phyloP scores from a whole-genome alignment of 64 coral and sea anemone genomes.

The Anthopleura sola region DNA sequence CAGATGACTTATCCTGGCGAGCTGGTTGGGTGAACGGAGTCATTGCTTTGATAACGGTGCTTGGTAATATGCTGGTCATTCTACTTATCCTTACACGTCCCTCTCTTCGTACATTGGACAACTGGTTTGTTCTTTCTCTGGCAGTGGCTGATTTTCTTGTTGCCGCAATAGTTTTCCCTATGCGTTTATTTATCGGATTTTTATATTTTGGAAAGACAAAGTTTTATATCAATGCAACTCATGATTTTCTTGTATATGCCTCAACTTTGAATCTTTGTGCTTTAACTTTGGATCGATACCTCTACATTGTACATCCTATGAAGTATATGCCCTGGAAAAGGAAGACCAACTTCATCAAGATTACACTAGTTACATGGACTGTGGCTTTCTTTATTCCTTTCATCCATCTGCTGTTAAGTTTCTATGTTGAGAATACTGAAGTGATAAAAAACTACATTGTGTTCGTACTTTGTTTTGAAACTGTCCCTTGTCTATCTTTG shows the following conservation, averaged over 20 bases:
- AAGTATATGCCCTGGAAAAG: background rate
- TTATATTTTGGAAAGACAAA: background rate
- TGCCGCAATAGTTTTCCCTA: background rate
- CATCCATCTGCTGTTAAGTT: background rate
- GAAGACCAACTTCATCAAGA: background rate
- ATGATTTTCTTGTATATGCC: background rate
- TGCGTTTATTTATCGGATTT: background rate
- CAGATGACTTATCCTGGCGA: background rate
- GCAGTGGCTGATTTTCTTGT: slow-evolving; percentile 7
- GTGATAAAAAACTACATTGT: background rate
- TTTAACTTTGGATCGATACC: slow-evolving; percentile 1
- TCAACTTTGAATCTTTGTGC: background rate
- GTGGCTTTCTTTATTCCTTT: background rate
- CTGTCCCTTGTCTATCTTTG: background rate
- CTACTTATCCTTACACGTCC: background rate
- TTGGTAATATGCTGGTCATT: background rate
- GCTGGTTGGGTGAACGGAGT: background rate
- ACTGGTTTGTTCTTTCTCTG: slow-evolving; percentile 6
- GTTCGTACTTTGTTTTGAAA: background rate
- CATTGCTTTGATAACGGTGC: background rate
- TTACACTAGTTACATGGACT: background rate
- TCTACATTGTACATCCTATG: background rate
- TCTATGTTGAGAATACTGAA: background rate
- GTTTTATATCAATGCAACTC: background rate
- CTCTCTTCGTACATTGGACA: background rate